Base-by-base conservation (phyloP, 2,888 invertebrate species). In the Xestobium rufovillosum region DNA sequence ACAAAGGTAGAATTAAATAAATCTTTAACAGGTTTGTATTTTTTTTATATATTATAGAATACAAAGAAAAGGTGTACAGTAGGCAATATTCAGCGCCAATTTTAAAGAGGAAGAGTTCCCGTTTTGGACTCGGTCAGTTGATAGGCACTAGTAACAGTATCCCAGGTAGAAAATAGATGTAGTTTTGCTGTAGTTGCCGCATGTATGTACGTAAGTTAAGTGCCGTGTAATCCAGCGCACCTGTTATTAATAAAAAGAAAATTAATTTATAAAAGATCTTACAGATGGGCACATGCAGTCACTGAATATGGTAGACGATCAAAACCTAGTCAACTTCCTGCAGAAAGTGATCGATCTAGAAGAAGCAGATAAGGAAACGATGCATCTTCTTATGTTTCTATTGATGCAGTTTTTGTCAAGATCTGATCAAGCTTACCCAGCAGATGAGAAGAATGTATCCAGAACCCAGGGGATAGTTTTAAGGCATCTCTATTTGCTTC, bases 31-130 rank as follows among this genome's bases (percentile, higher is more conserved):
- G 6, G 23, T 19, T 19, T 19, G n/a, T n/a, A n/a, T 19, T 19
- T n/a, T 19, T 19, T 19, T 19, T 19, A n/a, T n/a, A n/a, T n/a
- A n/a, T 50, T 53, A 36, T 49, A 57, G 66, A 62, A 51, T 55
- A 73, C 71, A 86, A 85, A 63, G 89, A 89, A 66, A 88, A 87
- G 65, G 78, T 85, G 50, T 87, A 88, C 67, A 83, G 78, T 55
- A 80, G 95, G 4, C 95, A 95, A 70, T 87, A 89, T 64, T 94
- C 94, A 12, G 94, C 94, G 29, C 94, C 95, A n/a, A 81, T 92
- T 57, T 75, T 94, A 54, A 90, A 90, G 68, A 76, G 91, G 67
- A 91, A 90, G 73, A 88, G 85, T 50, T 91, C 91, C 45, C 82
- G 87, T 54, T 88, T 94, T 67, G 89, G 90, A 53, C 73, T 90